These are phyloP conservation scores for Brachyptera risi DNA, from an alignment of 2,888 invertebrate genomes.

Conservation along the genomic window DNA sequence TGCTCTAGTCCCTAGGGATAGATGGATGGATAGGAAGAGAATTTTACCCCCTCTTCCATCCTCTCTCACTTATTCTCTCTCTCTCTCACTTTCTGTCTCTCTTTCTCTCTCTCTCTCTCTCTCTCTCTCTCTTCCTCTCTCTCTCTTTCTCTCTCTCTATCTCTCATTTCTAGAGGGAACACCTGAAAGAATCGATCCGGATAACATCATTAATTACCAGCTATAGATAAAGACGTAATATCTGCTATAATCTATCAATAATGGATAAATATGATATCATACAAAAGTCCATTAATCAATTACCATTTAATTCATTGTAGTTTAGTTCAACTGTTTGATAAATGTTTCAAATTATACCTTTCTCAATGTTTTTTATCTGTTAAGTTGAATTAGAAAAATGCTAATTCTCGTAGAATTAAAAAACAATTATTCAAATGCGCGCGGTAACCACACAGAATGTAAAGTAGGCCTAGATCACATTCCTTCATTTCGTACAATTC, in stretches of 20 bases:
- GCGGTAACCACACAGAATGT: too few relatives aligned
- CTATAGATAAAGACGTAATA: neutral
- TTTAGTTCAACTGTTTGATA: too few relatives aligned
- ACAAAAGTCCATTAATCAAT: neutral
- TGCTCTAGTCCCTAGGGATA: conserved; percentile 44
- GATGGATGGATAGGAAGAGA: conserved; percentile 22
- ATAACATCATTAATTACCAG: neutral
- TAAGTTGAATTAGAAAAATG: too few relatives aligned
- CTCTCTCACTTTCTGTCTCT: conserved; percentile 1
- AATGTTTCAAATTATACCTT: too few relatives aligned
- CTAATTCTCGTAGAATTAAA: too few relatives aligned
- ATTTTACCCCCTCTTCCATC: conserved; percentile 3
- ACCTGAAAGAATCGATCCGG: conserved; percentile 16
- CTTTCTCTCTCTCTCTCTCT: neutral
- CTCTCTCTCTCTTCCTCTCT: too few relatives aligned
- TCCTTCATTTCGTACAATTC: too few relatives aligned
- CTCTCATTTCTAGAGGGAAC: neutral
- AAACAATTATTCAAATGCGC: too few relatives aligned
- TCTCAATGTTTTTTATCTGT: too few relatives aligned
- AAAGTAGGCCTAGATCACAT: too few relatives aligned
- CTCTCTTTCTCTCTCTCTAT: neutral
- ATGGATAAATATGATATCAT: neutral
- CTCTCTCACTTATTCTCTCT: too few relatives aligned
- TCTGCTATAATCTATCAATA: neutral
- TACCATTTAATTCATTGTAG: too few relatives aligned